phyloP scores from a whole-genome alignment of 2,797 vertebrate genomes.

The Tapirus indicus region DNA sequence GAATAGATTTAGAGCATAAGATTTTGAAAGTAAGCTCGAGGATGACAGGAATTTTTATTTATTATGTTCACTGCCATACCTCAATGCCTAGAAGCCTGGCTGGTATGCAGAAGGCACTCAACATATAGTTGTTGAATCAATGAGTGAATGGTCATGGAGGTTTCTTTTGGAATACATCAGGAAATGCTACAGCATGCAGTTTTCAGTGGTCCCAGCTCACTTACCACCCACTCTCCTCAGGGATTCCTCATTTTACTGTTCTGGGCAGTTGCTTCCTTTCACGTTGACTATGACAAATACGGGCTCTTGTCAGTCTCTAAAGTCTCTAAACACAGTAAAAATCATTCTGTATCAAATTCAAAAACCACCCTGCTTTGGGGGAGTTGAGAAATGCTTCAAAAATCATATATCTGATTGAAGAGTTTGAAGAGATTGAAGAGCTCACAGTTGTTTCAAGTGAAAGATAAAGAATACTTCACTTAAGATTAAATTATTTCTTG shows the following conservation, averaged over 20 bases:
- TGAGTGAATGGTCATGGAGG: neutral
- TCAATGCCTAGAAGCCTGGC: neutral
- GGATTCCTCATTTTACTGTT: neutral
- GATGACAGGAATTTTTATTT: neutral
- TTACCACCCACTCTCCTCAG: neutral
- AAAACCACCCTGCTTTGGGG: neutral
- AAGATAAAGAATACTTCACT: neutral
- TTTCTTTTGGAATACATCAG: neutral
- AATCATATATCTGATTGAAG: neutral
- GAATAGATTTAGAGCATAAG: neutral
- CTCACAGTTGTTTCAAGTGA: neutral
- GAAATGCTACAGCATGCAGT: neutral
- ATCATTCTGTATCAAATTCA: neutral
- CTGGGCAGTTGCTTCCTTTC: neutral
- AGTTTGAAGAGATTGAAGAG: neutral
- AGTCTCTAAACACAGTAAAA: neutral
- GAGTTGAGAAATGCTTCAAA: neutral
- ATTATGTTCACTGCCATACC: neutral
- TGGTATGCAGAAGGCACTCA: neutral
- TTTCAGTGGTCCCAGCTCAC: neutral
- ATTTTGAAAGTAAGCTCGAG: neutral
- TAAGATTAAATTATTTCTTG: neutral
- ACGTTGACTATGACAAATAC: neutral
- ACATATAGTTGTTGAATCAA: neutral
- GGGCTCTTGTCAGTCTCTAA: neutral